phyloP scores from a whole-genome alignment of 1,140 invertebrate species.

The Trichoplusia ni region DNA sequence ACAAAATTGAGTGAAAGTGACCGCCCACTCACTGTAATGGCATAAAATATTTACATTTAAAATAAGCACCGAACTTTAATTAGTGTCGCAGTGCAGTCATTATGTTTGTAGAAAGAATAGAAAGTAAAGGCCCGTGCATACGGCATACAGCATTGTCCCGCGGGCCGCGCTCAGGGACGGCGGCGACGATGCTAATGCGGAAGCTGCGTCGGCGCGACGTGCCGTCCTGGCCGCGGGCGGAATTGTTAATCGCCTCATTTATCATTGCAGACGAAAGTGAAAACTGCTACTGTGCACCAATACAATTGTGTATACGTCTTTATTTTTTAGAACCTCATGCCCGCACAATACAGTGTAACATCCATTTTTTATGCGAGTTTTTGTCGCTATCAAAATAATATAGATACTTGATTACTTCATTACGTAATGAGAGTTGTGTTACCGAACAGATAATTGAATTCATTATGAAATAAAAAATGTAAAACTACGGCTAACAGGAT shows the following conservation, averaged over 20 bases:
- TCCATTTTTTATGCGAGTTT: background rate
- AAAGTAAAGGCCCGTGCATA: slow-evolving; percentile 43
- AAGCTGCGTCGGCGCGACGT: slow-evolving; percentile 55
- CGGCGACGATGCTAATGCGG: slow-evolving; percentile 45
- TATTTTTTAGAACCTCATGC: slow-evolving; percentile 11
- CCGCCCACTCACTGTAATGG: slow-evolving; percentile 29
- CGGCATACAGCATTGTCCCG: slow-evolving; percentile 32
- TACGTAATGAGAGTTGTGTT: background rate
- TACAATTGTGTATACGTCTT: slow-evolving; percentile 26
- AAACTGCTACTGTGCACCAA: slow-evolving; percentile 54
- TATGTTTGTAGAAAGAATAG: slow-evolving; percentile 34
- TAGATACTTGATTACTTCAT: slow-evolving; percentile 15
- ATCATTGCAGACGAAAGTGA: slow-evolving; percentile 69
- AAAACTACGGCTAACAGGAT: background rate
- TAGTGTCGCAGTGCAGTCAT: slow-evolving; percentile 35
- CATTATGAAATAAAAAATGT: background rate
- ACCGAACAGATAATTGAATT: slow-evolving; percentile 1
- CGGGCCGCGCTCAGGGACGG: slow-evolving; percentile 30
- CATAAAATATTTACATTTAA: slow-evolving; percentile 37
- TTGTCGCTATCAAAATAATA: background rate
- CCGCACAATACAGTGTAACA: background rate
- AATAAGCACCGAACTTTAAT: slow-evolving; percentile 41
- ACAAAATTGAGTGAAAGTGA: slow-evolving; percentile 38
- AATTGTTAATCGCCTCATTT: slow-evolving; percentile 64
- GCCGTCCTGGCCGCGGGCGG: slow-evolving; percentile 61